Evolutionary conservation across 1,140 invertebrate genomes (phyloP).

Genomic region (Drosophila athabasca): DNA sequence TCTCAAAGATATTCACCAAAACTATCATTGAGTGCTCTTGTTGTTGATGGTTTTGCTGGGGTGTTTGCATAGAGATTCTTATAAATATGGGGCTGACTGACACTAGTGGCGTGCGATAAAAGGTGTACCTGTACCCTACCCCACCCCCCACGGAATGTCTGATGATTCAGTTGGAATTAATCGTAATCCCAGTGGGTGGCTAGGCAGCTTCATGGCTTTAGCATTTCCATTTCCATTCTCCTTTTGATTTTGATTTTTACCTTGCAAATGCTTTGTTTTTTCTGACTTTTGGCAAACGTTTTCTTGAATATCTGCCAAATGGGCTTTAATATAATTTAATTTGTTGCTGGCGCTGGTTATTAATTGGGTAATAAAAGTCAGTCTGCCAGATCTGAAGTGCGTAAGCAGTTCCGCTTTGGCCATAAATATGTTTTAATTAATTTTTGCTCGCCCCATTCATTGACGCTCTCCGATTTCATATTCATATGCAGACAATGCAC

Average conservation of each 20-base stretch:
- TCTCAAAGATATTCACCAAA: slow-evolving; percentile 46
- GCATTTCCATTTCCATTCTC: no score
- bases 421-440: slow-evolving; percentile 32
- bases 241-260: slow-evolving; percentile 28
- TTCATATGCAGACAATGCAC: slow-evolving; percentile 24
- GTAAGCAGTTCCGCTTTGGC: slow-evolving; percentile 23
- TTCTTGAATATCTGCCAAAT: slow-evolving; percentile 44
- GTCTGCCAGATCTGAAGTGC: slow-evolving; percentile 31
- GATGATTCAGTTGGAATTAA: no score
- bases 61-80: slow-evolving; percentile 59
- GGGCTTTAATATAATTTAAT: slow-evolving; percentile 29
- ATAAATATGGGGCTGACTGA: slow-evolving; percentile 54
- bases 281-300: not conserved
- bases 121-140: slow-evolving; percentile 1
- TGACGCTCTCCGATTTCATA: slow-evolving; percentile 1
- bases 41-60: slow-evolving; percentile 30
- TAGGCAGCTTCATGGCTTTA: no score
- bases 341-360: slow-evolving; percentile 23
- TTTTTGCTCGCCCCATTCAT: slow-evolving; percentile 8
- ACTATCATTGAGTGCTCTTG: slow-evolving; percentile 62
- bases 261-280: no score
- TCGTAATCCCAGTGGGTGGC: no score
- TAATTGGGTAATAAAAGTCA: slow-evolving; percentile 52
- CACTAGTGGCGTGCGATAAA: slow-evolving; percentile 45
- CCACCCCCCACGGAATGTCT: no score